Evolutionary conservation across 1,140 invertebrate species (phyloP), one percentile per base, ranked within the genome.

Genomic region (Panagrolaimus sp.): DNA sequence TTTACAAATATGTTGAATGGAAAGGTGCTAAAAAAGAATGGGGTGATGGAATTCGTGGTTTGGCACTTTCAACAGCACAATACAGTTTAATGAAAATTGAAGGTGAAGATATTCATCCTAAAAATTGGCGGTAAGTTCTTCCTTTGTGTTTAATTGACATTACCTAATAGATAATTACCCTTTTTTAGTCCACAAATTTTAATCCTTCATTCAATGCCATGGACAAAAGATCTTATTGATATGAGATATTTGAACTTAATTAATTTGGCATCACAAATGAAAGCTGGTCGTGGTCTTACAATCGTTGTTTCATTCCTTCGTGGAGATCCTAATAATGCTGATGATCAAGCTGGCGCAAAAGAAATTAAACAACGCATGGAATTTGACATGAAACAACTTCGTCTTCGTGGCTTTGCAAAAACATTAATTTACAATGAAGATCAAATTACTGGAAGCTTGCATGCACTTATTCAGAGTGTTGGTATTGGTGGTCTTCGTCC

Each of bases 1-100:
- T 99, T 78, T 99, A 99, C 87, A 99, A 98, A 85, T 99, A 99
- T 84, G 98, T 99, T 79, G 95, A 99, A 87, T 99, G 96, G 83
- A 88, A 93, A 79, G 96, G 95, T 61, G 96, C 96, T 66, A 95
- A 98, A 84, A 98, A 98, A 82, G 96, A 99, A 88, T 99, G 96
- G 96, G 96, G 96, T 70, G 96, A 99, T 88, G 96, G 96, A 62
- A 93, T 98, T 68, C 87, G 94, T 46, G 96, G 96, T 87, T 86
- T 99, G 70, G 93, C 95, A 0, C 87, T 99, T 43, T 96, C 92
- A 1, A 96, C 96, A 1, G 96, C 96, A 11, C 87, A 93, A 63
- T 98, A 91, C 84, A 93, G 93, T 1, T 85, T 99, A 4, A 82
- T 83, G 79, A 75, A 78, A 48, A 80, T 83, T 63, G 71, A 74